Percentiles rank a stretch among this genome's conserved stretches.
phyloP scores from a whole-genome alignment of 2,888 invertebrate genomes.

The Buathra laborator region DNA sequence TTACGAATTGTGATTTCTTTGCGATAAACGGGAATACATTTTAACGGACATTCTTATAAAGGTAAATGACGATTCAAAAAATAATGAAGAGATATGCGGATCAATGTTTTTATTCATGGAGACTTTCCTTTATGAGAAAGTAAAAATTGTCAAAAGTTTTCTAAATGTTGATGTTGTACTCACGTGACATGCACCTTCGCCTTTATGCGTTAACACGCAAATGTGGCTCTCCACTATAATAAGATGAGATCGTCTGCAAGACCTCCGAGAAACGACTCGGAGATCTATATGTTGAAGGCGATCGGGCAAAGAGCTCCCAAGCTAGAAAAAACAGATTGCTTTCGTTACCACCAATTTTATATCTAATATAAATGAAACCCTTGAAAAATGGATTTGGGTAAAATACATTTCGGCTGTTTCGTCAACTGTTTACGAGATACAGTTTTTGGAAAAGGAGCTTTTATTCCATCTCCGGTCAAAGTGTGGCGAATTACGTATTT shows the following conservation, averaged over 20 bases:
- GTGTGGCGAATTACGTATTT: background rate
- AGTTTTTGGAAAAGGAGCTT: background rate
- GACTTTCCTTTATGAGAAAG: no score
- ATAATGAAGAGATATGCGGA: no score
- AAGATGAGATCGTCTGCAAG: slow-evolving; percentile 67
- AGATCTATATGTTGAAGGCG: slow-evolving; percentile 74
- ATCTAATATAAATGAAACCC: background rate
- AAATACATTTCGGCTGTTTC: no score
- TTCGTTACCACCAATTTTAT: background rate
- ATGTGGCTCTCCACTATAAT: slow-evolving; percentile 73
- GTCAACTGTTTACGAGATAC: no score
- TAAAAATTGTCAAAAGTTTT: background rate
- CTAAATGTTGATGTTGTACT: slow-evolving; percentile 63
- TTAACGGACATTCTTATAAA: no score
- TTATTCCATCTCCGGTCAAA: background rate
- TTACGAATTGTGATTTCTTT: no score
- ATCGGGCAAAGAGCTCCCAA: slow-evolving; percentile 72
- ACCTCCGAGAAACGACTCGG: slow-evolving; percentile 61
- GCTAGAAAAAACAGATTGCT: slow-evolving; percentile 56
- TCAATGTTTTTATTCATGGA: no score
- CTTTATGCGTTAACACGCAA: slow-evolving; percentile 78
- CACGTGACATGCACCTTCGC: slow-evolving; percentile 82
- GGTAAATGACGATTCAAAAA: no score
- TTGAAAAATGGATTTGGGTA: background rate
- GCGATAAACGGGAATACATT: no score